These are phyloP conservation scores for Vombatus ursinus DNA, from an alignment of 2,113 vertebrate genomes.

Conservation along the genomic window DNA sequence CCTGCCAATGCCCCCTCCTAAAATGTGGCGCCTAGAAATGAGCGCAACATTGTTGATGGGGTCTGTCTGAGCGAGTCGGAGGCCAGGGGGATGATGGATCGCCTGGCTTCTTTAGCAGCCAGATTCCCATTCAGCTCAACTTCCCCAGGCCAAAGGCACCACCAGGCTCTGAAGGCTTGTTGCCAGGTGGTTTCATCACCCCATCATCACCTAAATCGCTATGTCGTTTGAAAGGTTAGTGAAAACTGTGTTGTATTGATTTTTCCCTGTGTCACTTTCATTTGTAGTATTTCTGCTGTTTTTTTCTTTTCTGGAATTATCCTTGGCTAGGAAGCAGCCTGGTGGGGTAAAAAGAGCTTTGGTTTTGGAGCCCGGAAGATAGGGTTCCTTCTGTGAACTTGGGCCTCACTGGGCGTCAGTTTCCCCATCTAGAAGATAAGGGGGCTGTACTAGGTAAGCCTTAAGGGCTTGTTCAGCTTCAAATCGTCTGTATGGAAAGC, in stretches of 20 bases:
- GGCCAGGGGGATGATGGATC: neutral
- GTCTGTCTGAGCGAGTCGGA: neutral
- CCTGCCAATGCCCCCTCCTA: neutral
- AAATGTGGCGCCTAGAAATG: neutral
- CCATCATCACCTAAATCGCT: slow-evolving; percentile 66
- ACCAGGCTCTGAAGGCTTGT: slow-evolving; percentile 16
- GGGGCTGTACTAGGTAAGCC: neutral
- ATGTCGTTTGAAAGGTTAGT: slow-evolving; percentile 66
- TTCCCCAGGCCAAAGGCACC: neutral
- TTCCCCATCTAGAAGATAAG: neutral
- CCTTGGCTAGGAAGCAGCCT: slow-evolving; percentile 10
- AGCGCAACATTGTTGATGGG: neutral
- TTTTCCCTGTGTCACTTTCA: slow-evolving; percentile 56
- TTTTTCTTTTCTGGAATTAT: slow-evolving; percentile 42
- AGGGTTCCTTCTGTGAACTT: neutral
- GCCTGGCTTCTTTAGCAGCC: neutral
- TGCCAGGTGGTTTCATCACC: neutral
- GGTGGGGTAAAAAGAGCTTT: slow-evolving; percentile 3
- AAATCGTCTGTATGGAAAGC: slow-evolving; percentile 18
- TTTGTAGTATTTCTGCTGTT: slow-evolving; percentile 62
- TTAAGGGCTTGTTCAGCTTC: neutral
- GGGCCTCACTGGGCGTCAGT: neutral
- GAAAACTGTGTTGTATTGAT: slow-evolving; percentile 68
- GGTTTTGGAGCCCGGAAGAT: neutral
- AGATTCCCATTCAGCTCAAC: neutral